A percentile compares a stretch with the other conserved stretches of the same genome.
Conservation (phyloP, 1,140 invertebrate species). For the Pogonus chalceus region DNA sequence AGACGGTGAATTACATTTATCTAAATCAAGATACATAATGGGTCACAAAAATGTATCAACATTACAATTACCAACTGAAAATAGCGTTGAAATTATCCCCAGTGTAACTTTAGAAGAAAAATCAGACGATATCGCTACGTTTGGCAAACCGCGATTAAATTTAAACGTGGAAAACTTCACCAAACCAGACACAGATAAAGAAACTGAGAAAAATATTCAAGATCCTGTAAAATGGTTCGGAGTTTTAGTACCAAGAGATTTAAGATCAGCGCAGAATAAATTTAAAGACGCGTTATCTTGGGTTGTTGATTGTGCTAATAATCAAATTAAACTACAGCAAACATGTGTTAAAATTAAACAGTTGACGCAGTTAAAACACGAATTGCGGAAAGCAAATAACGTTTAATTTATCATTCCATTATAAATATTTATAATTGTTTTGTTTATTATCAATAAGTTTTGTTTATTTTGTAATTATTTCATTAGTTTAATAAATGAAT, state of each 20-base stretch:
- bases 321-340: conserved; percentile 44
- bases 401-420: not conserved
- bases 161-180: not conserved
- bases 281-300: conserved; percentile 54
- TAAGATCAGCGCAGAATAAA: conserved; percentile 52
- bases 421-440: not conserved
- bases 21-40: conserved; percentile 61
- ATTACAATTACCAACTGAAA: conserved; percentile 52
- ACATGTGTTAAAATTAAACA: conserved; percentile 35
- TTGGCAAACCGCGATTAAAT: conserved; percentile 2
- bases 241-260: conserved; percentile 57
- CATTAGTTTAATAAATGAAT: not conserved
- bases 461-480: not conserved
- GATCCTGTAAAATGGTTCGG: conserved; percentile 70
- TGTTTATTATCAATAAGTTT: too few relatives aligned
- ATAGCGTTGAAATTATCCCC: conserved; percentile 40
- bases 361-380: conserved; percentile 31
- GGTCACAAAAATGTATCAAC: conserved; percentile 55
- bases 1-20: conserved; percentile 53
- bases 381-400: conserved; percentile 8
- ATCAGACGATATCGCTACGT: not conserved
- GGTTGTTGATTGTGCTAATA: conserved; percentile 50
- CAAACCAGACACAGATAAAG: conserved; percentile 32
- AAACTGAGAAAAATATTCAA: conserved; percentile 30
- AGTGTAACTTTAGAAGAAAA: not conserved